Conservation (phyloP, 2,797 vertebrate genomes). For the Ptychobarbus kaznakovi region DNA sequence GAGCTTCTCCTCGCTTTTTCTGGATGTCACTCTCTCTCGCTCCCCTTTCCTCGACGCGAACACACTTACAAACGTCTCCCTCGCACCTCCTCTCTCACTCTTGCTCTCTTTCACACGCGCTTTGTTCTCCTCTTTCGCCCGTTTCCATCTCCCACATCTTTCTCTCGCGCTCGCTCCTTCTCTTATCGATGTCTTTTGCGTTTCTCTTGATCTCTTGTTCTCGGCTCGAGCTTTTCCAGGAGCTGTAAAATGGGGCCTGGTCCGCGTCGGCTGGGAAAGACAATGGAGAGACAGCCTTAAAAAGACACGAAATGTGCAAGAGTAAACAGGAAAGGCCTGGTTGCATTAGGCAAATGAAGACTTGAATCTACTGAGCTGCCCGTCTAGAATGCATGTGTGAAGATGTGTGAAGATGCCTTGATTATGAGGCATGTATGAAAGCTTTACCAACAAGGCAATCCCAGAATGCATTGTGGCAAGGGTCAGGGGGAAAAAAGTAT, state of each 20-base stretch:
- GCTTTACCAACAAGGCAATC: neutral
- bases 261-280: slow-evolving; percentile 64
- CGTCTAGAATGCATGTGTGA: neutral
- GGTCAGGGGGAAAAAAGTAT: neutral
- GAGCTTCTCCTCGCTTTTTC: slow-evolving; percentile 44
- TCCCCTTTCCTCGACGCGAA: slow-evolving; percentile 33
- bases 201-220: slow-evolving; percentile 46
- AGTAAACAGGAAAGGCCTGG: slow-evolving; percentile 4
- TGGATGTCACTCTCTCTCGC: slow-evolving; percentile 24
- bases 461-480: neutral
- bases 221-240: slow-evolving; percentile 56
- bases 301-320: slow-evolving; percentile 51
- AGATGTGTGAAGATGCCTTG: neutral
- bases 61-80: slow-evolving; percentile 49
- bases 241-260: slow-evolving; percentile 62
- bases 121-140: slow-evolving; percentile 40
- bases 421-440: neutral
- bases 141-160: slow-evolving; percentile 43
- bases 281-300: slow-evolving; percentile 64
- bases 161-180: neutral
- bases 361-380: neutral
- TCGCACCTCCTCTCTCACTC: slow-evolving; percentile 35
- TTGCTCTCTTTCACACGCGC: slow-evolving; percentile 42
- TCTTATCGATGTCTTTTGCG: slow-evolving; percentile 48
- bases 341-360: slow-evolving; percentile 22